These are phyloP conservation scores for Apantesis nais DNA, from an alignment of 2,888 invertebrate species.

Conservation along the genomic window DNA sequence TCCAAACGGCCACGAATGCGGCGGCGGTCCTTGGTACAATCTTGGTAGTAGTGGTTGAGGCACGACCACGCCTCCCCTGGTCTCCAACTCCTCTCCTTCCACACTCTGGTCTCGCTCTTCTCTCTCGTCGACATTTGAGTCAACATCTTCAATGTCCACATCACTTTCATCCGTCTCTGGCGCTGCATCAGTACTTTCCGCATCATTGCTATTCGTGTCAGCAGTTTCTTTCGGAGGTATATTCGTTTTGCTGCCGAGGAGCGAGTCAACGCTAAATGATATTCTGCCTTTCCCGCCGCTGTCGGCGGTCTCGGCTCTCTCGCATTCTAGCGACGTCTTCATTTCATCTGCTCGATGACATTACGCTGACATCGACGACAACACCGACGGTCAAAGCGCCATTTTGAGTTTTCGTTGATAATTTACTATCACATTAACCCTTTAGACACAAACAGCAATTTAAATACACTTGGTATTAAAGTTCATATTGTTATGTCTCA, in stretches of 20 bases:
- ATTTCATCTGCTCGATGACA: conserved; percentile 80
- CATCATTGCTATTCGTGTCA: conserved; percentile 74
- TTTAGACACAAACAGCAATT: conserved; percentile 31
- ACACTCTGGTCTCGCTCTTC: conserved; percentile 75
- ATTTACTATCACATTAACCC: conserved; percentile 23
- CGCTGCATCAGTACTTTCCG: conserved; percentile 72
- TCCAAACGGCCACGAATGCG: conserved; percentile 86
- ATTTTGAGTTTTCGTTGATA: conserved; percentile 25
- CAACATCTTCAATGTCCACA: conserved; percentile 81
- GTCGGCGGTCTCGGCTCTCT: conserved; percentile 80
- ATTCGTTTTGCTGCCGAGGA: conserved; percentile 78
- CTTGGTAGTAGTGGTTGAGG: conserved; percentile 89
- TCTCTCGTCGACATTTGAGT: conserved; percentile 75
- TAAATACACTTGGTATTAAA: conserved; percentile 36
- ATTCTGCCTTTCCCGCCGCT: conserved; percentile 87
- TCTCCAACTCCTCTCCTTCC: conserved; percentile 79
- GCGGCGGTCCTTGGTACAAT: conserved; percentile 83
- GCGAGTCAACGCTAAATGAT: conserved; percentile 90
- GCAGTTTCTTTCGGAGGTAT: conserved; percentile 59
- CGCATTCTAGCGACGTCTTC: conserved; percentile 84
- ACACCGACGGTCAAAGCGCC: conserved; percentile 38
- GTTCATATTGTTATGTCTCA: conserved; percentile 35
- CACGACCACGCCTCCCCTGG: conserved; percentile 86
- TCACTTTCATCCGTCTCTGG: conserved; percentile 79
- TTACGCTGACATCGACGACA: conserved; percentile 37